Evolutionary conservation across 1,140 invertebrate species (phyloP), one percentile per base, ranked within the genome.

Genomic region (Augochlora pura): DNA sequence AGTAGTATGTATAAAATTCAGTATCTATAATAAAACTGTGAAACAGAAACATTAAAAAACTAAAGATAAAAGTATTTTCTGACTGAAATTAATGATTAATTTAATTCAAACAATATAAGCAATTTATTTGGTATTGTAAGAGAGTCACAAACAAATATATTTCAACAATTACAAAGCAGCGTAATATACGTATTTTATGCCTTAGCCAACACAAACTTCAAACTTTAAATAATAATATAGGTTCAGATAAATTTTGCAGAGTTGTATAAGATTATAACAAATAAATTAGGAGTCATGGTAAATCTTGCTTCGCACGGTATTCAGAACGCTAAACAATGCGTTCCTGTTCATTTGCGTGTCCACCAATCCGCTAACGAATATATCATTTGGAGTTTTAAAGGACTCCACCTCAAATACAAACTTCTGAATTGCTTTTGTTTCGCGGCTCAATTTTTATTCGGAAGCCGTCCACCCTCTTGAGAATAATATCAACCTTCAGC

Each of bases 381-480:
- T 27, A 25, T 46, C 57, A 57, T 62, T 25, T n/a, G 21, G 6
- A 54, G 16, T 62, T 14, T 27, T 10, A 32, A 46, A 23, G 42
- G 63, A n/a, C 39, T 21, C 32, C 12, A 9, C 23, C 16, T 74
- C 25, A 74, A 62, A 27, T 63, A 8, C 2, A 6, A 25, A 46
- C n/a, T 42, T 60, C 42, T 39, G 10, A 6, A 38, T 8, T n/a
- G 49, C n/a, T 25, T 52, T 83, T 76, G 12, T 90, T 82, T 57
- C 92, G 88, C 5, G 89, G 90, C 57, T 93, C 91, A 6, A 94
- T 84, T 71, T 86, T 90, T 76, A 94, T 90, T 60, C 73, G 88
- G 62, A 93, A 93, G n/a, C 93, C 93, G 63, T 94, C 94, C 12
- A 91, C 84, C 70, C 93, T 86, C 70, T 94, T 94, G 10, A 94